These are phyloP conservation scores for Gila robusta DNA, from an alignment of 2,797 vertebrate species.

Conservation along the genomic window DNA sequence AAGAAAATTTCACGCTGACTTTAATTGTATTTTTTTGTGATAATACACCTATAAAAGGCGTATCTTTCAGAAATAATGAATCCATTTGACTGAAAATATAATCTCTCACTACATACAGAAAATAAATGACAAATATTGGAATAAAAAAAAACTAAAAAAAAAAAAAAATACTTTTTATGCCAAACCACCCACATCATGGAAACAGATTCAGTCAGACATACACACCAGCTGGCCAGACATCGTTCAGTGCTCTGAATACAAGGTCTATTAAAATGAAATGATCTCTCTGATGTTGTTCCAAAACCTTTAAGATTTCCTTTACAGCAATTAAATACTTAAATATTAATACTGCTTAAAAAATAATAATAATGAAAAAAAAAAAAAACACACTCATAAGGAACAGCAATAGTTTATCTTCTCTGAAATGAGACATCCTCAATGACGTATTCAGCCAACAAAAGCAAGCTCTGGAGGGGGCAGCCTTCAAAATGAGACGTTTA, in stretches of 20 bases:
- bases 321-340: background rate
- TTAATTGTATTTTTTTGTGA: background rate
- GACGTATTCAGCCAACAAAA: background rate
- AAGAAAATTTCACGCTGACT: background rate
- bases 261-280: background rate
- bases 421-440: background rate
- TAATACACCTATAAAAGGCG: background rate
- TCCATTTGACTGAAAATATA: background rate
- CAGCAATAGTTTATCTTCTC: background rate
- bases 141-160: background rate
- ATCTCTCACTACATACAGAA: background rate
- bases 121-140: background rate
- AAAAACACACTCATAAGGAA: background rate
- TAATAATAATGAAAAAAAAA: too few relatives aligned
- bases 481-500: background rate
- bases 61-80: background rate
- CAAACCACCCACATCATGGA: slow-evolving; percentile 10
- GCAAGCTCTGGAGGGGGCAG: background rate
- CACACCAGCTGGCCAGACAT: slow-evolving; percentile 28
- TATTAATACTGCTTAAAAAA: background rate
- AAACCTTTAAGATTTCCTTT: background rate
- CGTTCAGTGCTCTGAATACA: slow-evolving; percentile 6
- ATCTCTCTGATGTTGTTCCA: background rate
- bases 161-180: background rate
- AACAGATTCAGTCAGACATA: slow-evolving; percentile 15